Percentiles rank a stretch among this genome's conserved stretches.
These are phyloP conservation scores for Hozukius guyotensis DNA, from an alignment of 2,797 vertebrate species.

Conservation along the genomic window DNA sequence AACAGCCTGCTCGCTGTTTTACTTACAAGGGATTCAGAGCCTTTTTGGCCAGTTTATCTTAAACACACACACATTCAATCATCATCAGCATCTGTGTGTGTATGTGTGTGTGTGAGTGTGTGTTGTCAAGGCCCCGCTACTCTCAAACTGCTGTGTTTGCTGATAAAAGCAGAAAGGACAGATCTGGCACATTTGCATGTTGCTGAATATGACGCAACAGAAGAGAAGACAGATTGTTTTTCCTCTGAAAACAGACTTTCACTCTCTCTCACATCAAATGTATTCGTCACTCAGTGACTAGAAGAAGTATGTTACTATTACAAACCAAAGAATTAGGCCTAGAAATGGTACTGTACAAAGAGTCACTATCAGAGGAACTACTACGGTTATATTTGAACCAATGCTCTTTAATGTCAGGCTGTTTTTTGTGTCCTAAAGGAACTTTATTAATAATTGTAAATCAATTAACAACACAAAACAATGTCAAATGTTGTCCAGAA, in stretches of 20 bases:
- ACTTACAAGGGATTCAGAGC: slow-evolving; percentile 38
- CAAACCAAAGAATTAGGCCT: not conserved
- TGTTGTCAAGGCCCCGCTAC: slow-evolving; percentile 38
- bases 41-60: slow-evolving; percentile 60
- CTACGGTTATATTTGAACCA: not conserved
- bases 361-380: not conserved
- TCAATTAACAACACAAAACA: too few relatives aligned
- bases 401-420: not conserved
- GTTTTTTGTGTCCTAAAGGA: too few relatives aligned
- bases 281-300: not conserved
- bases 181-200: slow-evolving; percentile 47
- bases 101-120: not conserved
- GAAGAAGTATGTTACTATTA: slow-evolving; percentile 1
- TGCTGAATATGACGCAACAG: slow-evolving; percentile 52
- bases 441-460: too few relatives aligned
- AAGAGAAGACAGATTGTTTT: slow-evolving; percentile 36
- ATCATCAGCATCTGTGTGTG: slow-evolving; percentile 11
- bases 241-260: slow-evolving; percentile 29
- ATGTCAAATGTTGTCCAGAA: too few relatives aligned
- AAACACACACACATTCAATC: slow-evolving; percentile 50
- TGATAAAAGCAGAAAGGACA: slow-evolving; percentile 55
- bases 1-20: slow-evolving; percentile 30
- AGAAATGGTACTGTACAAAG: not conserved
- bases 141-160: slow-evolving; percentile 57
- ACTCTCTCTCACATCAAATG: slow-evolving; percentile 10